Evolutionary conservation across 2,113 vertebrate species (phyloP), one percentile per base, ranked within the genome.

Genomic region (Tychaedon coryphoeus): DNA sequence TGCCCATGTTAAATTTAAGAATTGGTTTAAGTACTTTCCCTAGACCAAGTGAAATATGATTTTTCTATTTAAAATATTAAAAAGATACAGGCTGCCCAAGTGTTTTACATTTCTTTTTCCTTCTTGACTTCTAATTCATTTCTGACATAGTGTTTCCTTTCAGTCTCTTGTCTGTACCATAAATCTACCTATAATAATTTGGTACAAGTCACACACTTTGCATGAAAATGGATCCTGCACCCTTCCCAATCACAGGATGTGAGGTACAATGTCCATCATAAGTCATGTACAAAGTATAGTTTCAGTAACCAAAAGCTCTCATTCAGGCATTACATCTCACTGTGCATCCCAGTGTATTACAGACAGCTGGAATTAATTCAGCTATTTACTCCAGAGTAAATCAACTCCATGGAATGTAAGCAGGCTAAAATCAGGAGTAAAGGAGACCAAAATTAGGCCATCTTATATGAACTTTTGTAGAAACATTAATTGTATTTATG

Each of bases 131-230:
- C 66, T 92, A 86, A 89, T 94, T 96, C 92, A 92, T 92, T 96
- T 96, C 95, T 97, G 95, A 97, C 94, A 95, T 66, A 84, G n/a
- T 94, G 88, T 85, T 93, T 95, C 87, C 84, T 75, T 92, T 96
- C 77, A 80, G 81, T 62, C 71, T 95, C 77, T 92, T 77, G 19
- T 62, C 86, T 53, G 7, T 96, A 82, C 88, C 61, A 76, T 80
- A 92, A 92, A 93, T 88, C 86, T 91, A 50, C 38, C 91, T 88
- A 69, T 71, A 92, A 94, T 81, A 91, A 88, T 86, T 80, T 51
- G 84, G 71, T 75, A 82, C 25, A 85, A 88, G 77, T 76, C 58
- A 4, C 17, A 64, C 43, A 71, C 8, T 83, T 93, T 14, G 28
- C 51, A 75, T 70, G 64, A 73, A 95, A 96, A 96, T 78, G 25